Evolutionary conservation across 2,888 invertebrate genomes (phyloP).

Genomic region (Oxyscelio sp.): DNA sequence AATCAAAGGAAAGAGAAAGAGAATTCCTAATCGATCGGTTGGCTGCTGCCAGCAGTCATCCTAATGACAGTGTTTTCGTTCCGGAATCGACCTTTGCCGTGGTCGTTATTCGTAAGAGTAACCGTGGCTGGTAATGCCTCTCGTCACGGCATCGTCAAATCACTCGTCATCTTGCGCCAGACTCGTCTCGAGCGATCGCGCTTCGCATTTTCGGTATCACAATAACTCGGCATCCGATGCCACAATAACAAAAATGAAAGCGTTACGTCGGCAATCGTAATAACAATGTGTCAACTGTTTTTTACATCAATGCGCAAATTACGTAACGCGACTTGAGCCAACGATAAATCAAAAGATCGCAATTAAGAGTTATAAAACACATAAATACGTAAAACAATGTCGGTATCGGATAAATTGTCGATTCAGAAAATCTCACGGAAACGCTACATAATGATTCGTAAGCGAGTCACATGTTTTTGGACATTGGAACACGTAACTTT

Average conservation of each 20-base stretch:
- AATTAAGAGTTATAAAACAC: constrained; percentile 69
- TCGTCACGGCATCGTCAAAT: constrained; percentile 78
- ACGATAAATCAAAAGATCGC: constrained; percentile 60
- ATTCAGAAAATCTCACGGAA: constrained; percentile 54
- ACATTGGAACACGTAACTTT: constrained; percentile 48
- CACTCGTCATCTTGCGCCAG: constrained; percentile 32
- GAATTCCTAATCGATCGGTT: constrained; percentile 77
- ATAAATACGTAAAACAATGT: constrained; percentile 52
- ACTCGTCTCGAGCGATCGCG: constrained; percentile 40
- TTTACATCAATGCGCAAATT: constrained; percentile 48
- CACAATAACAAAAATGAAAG: background rate
- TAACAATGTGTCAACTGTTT: constrained; percentile 51
- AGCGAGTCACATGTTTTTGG: constrained; percentile 56
- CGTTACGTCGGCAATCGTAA: constrained; percentile 44
- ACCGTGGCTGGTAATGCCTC: constrained; percentile 75
- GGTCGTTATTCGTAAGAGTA: constrained; percentile 76
- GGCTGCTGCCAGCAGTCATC: constrained; percentile 79
- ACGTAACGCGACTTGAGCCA: constrained; percentile 32
- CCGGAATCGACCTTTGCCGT: constrained; percentile 75
- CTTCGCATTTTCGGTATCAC: constrained; percentile 29
- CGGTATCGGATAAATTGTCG: constrained; percentile 49
- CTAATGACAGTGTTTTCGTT: constrained; percentile 79
- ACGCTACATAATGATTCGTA: constrained; percentile 41
- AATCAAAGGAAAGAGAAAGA: constrained; percentile 39
- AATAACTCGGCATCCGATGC: background rate